Percentiles rank a stretch among this genome's conserved stretches.
phyloP scores from a whole-genome alignment of 1,140 invertebrate genomes.

The Drosophila ananassae region DNA sequence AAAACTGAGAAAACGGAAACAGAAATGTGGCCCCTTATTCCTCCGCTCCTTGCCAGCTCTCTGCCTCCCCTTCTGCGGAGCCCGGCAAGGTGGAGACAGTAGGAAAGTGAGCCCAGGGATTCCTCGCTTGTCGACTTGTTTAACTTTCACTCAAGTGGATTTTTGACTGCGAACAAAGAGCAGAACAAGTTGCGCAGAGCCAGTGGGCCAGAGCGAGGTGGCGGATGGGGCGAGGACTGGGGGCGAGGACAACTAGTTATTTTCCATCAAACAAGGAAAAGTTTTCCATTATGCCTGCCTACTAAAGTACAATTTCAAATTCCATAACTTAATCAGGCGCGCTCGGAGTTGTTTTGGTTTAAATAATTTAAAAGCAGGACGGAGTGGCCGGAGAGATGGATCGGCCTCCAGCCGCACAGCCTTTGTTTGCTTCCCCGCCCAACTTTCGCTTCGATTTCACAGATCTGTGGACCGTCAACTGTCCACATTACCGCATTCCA shows the following conservation, averaged over 20 bases:
- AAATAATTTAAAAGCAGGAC: not conserved
- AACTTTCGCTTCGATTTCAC: no score
- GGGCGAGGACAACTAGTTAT: conserved; percentile 21
- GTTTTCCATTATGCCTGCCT: conserved; percentile 15
- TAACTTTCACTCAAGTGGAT: conserved; percentile 76
- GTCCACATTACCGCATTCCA: not conserved
- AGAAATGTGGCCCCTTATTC: conserved; percentile 31
- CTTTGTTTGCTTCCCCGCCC: no score
- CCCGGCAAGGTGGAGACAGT: conserved; percentile 1
- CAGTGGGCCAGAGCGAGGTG: not conserved
- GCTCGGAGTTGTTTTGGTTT: not conserved
- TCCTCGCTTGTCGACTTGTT: conserved; percentile 67
- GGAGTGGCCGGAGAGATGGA: no score
- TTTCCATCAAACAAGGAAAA: conserved; percentile 31
- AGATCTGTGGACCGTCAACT: conserved; percentile 3
- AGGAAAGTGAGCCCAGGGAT: conserved; percentile 21
- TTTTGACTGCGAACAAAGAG: conserved; percentile 45
- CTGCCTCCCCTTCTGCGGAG: not conserved
- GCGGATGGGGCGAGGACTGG: not conserved
- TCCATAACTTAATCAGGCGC: not conserved
- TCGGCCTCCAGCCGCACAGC: no score
- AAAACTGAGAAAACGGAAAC: conserved; percentile 76
- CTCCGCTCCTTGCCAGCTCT: not conserved
- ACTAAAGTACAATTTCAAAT: not conserved
- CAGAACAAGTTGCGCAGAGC: conserved; percentile 22